Evolutionary conservation across 2,113 vertebrate genomes (phyloP).

Genomic region (Caretta caretta): DNA sequence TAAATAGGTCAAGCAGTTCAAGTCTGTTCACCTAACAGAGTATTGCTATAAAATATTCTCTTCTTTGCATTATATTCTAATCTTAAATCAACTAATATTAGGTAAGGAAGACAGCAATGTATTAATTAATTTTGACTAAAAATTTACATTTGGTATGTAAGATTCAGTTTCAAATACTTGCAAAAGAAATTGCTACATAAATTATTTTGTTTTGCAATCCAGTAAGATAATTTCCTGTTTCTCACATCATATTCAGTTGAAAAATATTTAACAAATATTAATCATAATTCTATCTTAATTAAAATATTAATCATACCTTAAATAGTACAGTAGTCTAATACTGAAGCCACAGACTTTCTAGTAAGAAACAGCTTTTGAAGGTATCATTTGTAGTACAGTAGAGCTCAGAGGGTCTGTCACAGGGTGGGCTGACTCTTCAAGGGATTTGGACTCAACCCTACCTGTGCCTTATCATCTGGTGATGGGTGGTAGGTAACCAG

Average conservation of each 20-base stretch:
- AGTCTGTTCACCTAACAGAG: not conserved
- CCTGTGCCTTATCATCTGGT: not conserved
- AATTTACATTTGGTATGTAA: not conserved
- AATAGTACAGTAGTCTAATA: not conserved
- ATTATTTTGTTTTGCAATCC: not conserved
- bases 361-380: not conserved
- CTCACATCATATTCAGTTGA: not conserved
- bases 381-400: not conserved
- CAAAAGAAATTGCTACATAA: not conserved
- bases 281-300: not conserved
- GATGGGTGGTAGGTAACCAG: not conserved
- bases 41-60: not conserved
- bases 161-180: not conserved
- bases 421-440: accelerated
- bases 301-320: not conserved
- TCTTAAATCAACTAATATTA: not conserved
- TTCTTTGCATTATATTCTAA: not conserved
- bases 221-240: not conserved
- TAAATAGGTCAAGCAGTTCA: not conserved
- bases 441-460: not conserved
- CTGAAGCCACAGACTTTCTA: not conserved
- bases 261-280: not conserved
- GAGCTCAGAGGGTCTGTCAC: not conserved
- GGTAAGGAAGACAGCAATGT: not conserved
- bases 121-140: not conserved